Percentiles rank a stretch among this genome's conserved stretches.
Conservation (phyloP, 2,113 vertebrate genomes). For the Xiphorhynchus elegans region DNA sequence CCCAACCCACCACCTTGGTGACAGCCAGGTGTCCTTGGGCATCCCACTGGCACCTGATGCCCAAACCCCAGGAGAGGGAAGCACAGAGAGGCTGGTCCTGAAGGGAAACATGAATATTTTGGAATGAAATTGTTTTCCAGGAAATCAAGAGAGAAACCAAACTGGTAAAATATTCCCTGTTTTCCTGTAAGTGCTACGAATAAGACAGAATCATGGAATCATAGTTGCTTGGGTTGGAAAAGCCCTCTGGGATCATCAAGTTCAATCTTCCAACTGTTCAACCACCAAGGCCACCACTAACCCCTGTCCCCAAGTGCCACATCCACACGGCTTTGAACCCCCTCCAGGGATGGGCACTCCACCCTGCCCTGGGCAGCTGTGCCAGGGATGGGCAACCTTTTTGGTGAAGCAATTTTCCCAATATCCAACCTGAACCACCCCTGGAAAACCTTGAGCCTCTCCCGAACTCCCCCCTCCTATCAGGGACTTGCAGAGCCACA, state of each 20-base stretch:
- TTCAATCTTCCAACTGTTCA: too few species aligned
- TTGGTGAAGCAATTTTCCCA: too few species aligned
- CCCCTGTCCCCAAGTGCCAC: not conserved
- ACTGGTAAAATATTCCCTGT: too few species aligned
- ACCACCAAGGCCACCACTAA: not conserved
- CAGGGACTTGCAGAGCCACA: not conserved
- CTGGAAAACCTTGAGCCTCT: too few species aligned
- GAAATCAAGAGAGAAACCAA: not conserved
- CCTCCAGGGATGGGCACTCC: not conserved
- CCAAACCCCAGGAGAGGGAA: not conserved
- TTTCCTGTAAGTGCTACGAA: not conserved
- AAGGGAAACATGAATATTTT: rapidly evolving
- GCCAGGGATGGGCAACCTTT: not conserved
- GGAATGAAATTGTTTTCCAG: not conserved
- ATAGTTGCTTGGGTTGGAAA: not conserved
- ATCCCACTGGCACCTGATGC: rapidly evolving
- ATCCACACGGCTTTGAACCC: not conserved
- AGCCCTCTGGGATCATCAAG: rapidly evolving
- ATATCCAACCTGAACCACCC: not conserved
- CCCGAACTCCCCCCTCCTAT: not conserved
- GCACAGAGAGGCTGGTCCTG: not conserved
- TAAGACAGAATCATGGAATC: not conserved
- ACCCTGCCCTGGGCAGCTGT: not conserved
- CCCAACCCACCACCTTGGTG: rapidly evolving
- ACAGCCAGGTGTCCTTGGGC: rapidly evolving